Evolutionary conservation across 2,888 invertebrate genomes (phyloP), one percentile per base, ranked within the genome.

Genomic region (Drosophila rellima): DNA sequence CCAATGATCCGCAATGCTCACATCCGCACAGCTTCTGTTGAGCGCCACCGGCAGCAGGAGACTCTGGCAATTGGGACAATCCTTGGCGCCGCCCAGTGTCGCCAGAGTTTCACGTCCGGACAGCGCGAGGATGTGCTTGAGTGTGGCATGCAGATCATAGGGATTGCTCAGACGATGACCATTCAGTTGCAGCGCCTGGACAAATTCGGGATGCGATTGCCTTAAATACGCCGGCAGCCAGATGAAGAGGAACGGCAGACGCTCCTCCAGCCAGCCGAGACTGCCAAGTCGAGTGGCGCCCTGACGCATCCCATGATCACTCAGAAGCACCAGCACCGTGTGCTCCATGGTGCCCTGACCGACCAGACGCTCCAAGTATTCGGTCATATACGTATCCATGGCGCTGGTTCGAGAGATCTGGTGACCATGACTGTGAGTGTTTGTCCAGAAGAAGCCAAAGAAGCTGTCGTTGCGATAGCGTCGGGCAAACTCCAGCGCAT

Each of bases 391-490:
- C 2, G 84, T 88, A 82, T 96, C 96, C 92, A 95, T 94, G 13
- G 94, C 93, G 10, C 94, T 93, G 0, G 95, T 61, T 4, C 48
- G 56, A 1, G 54, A 55, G 0, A 72, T 45, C 0, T 94, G 1
- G 93, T 93, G 78, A 94, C 95, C 94, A 88, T 96, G 96, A 74
- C 95, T 96, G 66, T 95, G 95, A n/a, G 95, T 94, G 80, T 95
- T 96, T 74, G 95, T 94, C 96, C 96, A 96, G 88, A 96, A 96
- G 7, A 96, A 92, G 0, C 95, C 96, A 82, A 96, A 96, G 82
- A 94, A 95, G 0, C 94, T 94, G 2, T 93, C 91, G 15, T 93
- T 92, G 67, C 93, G 92, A 78, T 95, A 95, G 0, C 94, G 94
- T 1, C 93, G 92, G 0, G 94, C 94, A 75, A 96, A 95, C 74